Evolutionary conservation across 1,140 invertebrate genomes (phyloP).

Genomic region (Drosophila gunungcola): DNA sequence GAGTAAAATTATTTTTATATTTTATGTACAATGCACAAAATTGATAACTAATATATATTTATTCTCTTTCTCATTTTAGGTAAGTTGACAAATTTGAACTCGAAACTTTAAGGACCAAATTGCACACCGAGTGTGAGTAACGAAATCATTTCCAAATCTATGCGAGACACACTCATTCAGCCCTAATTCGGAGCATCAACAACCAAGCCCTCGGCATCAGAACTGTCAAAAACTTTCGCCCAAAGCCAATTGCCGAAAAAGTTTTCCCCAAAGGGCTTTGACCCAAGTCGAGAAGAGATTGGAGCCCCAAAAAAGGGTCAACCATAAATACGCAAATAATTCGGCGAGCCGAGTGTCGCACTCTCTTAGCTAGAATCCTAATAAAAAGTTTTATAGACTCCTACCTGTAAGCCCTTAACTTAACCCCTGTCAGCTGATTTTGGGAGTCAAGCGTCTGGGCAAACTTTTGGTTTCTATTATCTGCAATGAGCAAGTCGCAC

Average conservation of each 20-base stretch:
- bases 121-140: slow-evolving; percentile 28
- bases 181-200: slow-evolving; percentile 19
- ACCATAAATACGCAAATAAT: slow-evolving; percentile 79
- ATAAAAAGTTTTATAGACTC: slow-evolving; percentile 65
- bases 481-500: slow-evolving; percentile 69
- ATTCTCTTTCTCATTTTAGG: slow-evolving; percentile 15
- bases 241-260: slow-evolving; percentile 71
- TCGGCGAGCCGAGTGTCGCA: slow-evolving; percentile 47
- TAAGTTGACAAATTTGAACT: slow-evolving; percentile 1
- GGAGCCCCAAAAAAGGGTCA: slow-evolving; percentile 45
- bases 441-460: not conserved
- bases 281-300: slow-evolving; percentile 1
- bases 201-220: not conserved
- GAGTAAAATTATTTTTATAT: not conserved
- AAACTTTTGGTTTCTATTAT: slow-evolving; percentile 68
- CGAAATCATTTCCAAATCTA: slow-evolving; percentile 16
- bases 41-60: not conserved
- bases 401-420: slow-evolving; percentile 67
- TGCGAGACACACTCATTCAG: slow-evolving; percentile 21
- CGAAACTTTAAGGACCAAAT: not conserved
- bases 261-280: slow-evolving; percentile 34
- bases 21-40: not conserved
- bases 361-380: slow-evolving; percentile 52
- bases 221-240: slow-evolving; percentile 64
- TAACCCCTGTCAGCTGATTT: slow-evolving; percentile 40